Evolutionary conservation across 1,140 invertebrate genomes (phyloP).

Genomic region (Caerostris extrusa): DNA sequence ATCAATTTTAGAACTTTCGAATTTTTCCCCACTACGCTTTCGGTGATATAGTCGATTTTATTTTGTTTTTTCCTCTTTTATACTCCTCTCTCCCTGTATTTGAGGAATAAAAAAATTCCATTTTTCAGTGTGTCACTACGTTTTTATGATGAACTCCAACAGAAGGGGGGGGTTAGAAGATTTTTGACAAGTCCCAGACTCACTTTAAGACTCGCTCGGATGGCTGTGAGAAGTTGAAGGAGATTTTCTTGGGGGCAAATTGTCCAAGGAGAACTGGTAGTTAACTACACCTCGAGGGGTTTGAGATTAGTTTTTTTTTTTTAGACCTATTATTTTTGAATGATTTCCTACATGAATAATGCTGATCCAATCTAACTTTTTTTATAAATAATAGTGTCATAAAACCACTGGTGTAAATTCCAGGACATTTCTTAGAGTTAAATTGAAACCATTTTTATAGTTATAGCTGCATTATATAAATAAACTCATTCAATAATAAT

Average conservation of each 20-base stretch:
- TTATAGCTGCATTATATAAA: no score
- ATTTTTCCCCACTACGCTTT: neutral
- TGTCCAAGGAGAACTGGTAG: neutral
- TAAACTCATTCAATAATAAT: no score
- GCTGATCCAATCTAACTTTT: neutral
- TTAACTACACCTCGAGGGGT: constrained; percentile 6
- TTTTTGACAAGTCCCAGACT: constrained; percentile 29
- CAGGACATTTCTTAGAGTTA: no score
- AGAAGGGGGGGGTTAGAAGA: neutral
- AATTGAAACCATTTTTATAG: no score
- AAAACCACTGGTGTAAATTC: no score
- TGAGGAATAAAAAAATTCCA: neutral
- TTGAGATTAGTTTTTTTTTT: neutral
- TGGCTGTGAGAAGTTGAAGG: neutral
- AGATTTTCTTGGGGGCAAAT: neutral
- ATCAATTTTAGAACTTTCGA: constrained; percentile 66
- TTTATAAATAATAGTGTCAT: no score
- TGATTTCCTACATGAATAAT: neutral
- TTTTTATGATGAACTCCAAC: constrained; percentile 51
- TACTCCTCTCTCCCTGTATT: neutral
- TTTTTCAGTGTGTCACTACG: constrained; percentile 70
- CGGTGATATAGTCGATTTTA: constrained; percentile 9
- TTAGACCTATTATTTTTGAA: neutral
- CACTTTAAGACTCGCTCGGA: constrained; percentile 11
- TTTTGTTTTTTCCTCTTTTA: neutral